Conservation (phyloP, 2,113 vertebrate genomes). For the Coptodon rendalli region DNA sequence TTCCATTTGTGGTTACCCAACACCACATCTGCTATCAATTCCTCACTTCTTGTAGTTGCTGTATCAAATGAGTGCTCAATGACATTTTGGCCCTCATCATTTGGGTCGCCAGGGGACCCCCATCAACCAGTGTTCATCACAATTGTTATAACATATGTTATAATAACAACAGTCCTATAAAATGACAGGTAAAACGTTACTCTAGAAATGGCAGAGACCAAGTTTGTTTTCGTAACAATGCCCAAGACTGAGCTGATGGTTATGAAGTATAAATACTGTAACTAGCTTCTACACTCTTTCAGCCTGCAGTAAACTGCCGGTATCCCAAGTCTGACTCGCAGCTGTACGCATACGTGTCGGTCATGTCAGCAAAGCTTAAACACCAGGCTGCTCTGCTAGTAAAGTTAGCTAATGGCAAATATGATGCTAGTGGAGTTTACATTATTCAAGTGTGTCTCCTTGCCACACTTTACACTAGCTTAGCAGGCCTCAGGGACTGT, state of each 20-base stretch:
- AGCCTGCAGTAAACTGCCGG: neutral
- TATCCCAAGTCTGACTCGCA: neutral
- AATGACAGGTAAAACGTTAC: neutral
- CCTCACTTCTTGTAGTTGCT: neutral
- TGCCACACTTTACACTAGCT: neutral
- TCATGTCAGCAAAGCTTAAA: neutral
- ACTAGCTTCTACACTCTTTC: neutral
- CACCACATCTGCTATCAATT: neutral
- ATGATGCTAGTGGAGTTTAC: neutral
- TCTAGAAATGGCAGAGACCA: neutral
- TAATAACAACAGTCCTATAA: neutral
- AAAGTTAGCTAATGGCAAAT: neutral
- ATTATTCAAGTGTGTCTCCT: neutral
- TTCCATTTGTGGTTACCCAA: neutral
- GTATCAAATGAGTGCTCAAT: neutral
- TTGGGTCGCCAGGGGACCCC: neutral
- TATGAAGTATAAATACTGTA: neutral
- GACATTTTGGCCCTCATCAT: neutral
- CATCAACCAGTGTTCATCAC: neutral
- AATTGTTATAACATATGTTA: neutral
- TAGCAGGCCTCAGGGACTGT: neutral
- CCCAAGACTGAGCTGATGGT: neutral
- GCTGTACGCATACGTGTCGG: neutral
- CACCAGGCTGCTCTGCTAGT: neutral
- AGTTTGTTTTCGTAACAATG: neutral